Evolutionary conservation across 2,888 invertebrate species (phyloP).

Genomic region (Euplagia quadripunctaria): DNA sequence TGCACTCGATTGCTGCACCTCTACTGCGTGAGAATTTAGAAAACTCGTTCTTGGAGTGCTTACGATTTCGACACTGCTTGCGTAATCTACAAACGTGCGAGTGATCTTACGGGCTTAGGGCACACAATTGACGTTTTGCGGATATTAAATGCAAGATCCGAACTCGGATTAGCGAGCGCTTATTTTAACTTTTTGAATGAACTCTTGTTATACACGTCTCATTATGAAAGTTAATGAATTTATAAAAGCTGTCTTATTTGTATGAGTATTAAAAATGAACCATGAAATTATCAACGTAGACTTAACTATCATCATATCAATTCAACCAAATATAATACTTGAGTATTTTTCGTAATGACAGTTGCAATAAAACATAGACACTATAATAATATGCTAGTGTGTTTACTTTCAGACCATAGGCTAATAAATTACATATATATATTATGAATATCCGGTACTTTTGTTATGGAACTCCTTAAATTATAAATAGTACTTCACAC

Average conservation of each 20-base stretch:
- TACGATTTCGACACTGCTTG: constrained; percentile 58
- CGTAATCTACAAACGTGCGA: constrained; percentile 49
- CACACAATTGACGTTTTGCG: constrained; percentile 34
- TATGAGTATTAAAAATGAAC: not conserved
- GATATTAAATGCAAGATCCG: constrained; percentile 1
- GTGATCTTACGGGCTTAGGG: constrained; percentile 36
- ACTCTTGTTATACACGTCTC: not conserved
- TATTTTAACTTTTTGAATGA: not conserved
- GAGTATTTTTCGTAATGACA: too few relatives aligned
- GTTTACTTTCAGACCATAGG: not conserved
- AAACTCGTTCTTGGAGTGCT: constrained; percentile 56
- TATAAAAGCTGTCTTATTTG: not conserved
- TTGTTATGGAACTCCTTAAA: not conserved
- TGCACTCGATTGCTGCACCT: constrained; percentile 55
- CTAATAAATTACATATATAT: not conserved
- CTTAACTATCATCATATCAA: not conserved
- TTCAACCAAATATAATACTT: not conserved
- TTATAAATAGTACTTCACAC: not conserved
- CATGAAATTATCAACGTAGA: not conserved
- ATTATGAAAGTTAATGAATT: not conserved
- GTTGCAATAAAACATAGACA: not conserved
- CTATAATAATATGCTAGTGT: not conserved
- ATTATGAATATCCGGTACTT: constrained; percentile 10
- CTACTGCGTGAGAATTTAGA: constrained; percentile 60
- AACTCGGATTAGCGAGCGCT: too few relatives aligned